Evolutionary conservation across 1,140 invertebrate species (phyloP).

Genomic region (Microplitis mediator): DNA sequence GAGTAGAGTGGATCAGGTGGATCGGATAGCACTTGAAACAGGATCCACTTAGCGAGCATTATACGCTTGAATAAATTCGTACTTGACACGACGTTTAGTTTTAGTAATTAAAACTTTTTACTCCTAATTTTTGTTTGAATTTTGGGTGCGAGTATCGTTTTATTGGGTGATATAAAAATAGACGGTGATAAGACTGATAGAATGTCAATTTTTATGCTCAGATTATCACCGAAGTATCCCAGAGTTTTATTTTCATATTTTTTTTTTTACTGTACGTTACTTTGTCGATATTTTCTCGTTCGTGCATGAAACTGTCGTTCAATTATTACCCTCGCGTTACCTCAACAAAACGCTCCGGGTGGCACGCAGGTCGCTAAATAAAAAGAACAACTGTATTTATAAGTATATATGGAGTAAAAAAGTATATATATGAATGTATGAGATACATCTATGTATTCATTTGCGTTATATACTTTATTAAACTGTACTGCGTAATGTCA

Average conservation of each 20-base stretch:
- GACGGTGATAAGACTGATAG: too few species aligned
- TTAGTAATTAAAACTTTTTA: not conserved
- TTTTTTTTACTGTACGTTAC: not conserved
- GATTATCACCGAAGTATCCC: too few species aligned
- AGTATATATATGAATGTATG: too few species aligned
- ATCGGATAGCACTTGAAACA: slow-evolving; percentile 27
- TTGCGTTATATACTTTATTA: not conserved
- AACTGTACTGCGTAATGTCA: not conserved
- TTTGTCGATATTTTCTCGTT: not conserved
- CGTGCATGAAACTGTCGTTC: not conserved
- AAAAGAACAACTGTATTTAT: not conserved
- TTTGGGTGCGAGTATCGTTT: too few species aligned
- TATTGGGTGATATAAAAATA: too few species aligned
- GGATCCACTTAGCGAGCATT: slow-evolving; percentile 24
- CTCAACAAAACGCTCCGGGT: not conserved
- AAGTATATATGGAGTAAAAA: not conserved
- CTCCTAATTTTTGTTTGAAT: too few species aligned
- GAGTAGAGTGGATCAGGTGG: slow-evolving; percentile 20
- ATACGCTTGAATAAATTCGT: slow-evolving; percentile 13
- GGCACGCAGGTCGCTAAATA: not conserved
- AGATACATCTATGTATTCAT: not conserved
- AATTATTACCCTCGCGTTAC: slow-evolving; percentile 7
- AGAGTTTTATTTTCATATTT: too few species aligned
- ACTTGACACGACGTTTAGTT: not conserved
- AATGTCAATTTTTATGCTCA: too few species aligned